Evolutionary conservation across 1,140 invertebrate genomes (phyloP), one percentile per base, ranked within the genome.

Genomic region (Idris sp.): DNA sequence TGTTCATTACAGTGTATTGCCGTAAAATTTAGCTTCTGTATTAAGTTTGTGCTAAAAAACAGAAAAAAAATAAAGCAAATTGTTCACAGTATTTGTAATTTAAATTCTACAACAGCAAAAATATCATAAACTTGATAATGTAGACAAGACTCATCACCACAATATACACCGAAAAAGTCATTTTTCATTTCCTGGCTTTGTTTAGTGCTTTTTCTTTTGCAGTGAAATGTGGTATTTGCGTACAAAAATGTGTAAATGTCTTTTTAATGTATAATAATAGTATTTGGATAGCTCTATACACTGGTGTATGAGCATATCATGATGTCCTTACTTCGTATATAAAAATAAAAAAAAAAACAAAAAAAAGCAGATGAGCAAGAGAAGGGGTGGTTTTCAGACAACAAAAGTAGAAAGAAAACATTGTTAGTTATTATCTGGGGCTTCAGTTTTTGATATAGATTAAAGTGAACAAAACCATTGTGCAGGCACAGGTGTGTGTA

Each of bases 221-320:
- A 49, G 18, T 44, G 56, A 35, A 74, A 48, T n/a, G 15, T 53
- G 43, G 58, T 43, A 16, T 58, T 62, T 69, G 58, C 64, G 18
- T 64, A 75, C 25, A 64, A 74, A n/a, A 76, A 65, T 68, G 53
- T 76, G 18, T 76, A 76, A 71, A 67, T 76, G 67, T 76, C 54
- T 65, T 44, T 64, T 51, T 68, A 64, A 72, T 64, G 46, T 65
- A 9, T 76, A 76, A 71, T 46, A 67, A 67, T 76, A 76, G 43
- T 71, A 61, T 51, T 43, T 56, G 28, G 73, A 71, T 76, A 59
- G 25, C 65, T 62, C 73, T 65, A 65, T 71, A 76, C 74, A 76
- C 73, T 53, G 73, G 65, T 75, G 65, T 75, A 75, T 65, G 65
- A 69, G 65, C 61, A 71, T 67, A 59, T 77, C 43, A 62, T 41